Base-by-base conservation (phyloP, 2,797 vertebrate species). In the Sebastes matsubarae region DNA sequence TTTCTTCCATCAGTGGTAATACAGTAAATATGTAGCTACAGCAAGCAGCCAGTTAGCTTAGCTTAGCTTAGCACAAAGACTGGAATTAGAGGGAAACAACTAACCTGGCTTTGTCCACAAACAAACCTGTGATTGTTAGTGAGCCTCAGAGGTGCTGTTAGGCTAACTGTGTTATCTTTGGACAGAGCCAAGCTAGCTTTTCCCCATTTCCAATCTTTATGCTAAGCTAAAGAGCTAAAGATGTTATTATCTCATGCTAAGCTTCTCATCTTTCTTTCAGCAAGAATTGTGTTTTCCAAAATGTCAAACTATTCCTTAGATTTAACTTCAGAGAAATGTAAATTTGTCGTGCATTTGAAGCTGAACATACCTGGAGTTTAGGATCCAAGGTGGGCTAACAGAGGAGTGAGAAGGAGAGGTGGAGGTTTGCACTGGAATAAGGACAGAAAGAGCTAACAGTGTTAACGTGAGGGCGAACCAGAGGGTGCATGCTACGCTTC, bases 331-430 rank as follows among this genome's bases (percentile, higher is more conserved):
- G 42, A 46, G 42, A 46, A 46, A 46, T 46, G 42, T 46, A 25
- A 1, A 30, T 30, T 6, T 22, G 4, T 11, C 14, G 7, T 20
- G 2, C 34, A 58, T 50, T 63, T 82, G 68, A 22, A 38, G 6
- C 25, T 59, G 20, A 34, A n/a, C 84, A 24, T 92, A 90, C 84
- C 89, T 88, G 85, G 8, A 86, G 74, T 87, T 90, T 90, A 73
- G 84, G 85, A 63, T 90, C 16, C 13, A 10, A 4, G 12, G 14
- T 42, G 0, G 4, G 63, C 72, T 75, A 46, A 42, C 8, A 0
- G 27, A 58, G 8, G 1, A 24, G 77, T 29, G 6, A 20, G 55
- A 14, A 38, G 13, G 24, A 50, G 29, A 27, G n/a, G 4, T 4
- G 25, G 54, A 30, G 32, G 76, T 82, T 3, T 25, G 55, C n/a